phyloP scores from a whole-genome alignment of 2,113 vertebrate genomes.

The Lepus europaeus region DNA sequence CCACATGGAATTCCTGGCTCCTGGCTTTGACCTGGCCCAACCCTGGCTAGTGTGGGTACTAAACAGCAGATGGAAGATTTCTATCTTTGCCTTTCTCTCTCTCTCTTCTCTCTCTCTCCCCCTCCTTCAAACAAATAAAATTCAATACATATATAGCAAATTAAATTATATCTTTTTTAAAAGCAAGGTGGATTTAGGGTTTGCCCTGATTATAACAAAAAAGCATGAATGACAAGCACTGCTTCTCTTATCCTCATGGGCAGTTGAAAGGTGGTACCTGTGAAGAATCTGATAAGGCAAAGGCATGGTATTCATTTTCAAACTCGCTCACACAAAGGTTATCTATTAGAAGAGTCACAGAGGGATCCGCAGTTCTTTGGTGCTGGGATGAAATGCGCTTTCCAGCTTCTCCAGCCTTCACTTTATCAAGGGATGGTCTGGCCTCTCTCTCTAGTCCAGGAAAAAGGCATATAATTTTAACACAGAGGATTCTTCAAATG shows the following conservation, averaged over 20 bases:
- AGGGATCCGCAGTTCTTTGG: slow-evolving; percentile 50
- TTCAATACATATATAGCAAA: too few relatives aligned
- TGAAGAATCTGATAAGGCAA: slow-evolving; percentile 42
- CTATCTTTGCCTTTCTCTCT: too few relatives aligned
- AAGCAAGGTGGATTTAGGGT: background rate
- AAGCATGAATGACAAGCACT: background rate
- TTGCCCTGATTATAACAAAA: slow-evolving; percentile 35
- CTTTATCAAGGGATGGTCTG: slow-evolving; percentile 65
- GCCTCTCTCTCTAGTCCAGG: slow-evolving; percentile 25
- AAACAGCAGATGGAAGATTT: too few relatives aligned
- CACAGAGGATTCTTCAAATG: slow-evolving; percentile 74
- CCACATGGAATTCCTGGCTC: too few relatives aligned
- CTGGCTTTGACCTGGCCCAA: too few relatives aligned
- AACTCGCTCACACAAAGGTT: slow-evolving; percentile 57
- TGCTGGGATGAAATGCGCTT: slow-evolving; percentile 40
- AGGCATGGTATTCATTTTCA: slow-evolving; percentile 62
- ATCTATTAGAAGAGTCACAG: slow-evolving; percentile 53
- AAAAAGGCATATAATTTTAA: slow-evolving; percentile 62
- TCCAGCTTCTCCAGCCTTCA: slow-evolving; percentile 42
- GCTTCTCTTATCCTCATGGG: background rate
- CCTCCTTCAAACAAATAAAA: too few relatives aligned
- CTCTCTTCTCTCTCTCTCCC: too few relatives aligned
- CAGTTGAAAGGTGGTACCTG: background rate
- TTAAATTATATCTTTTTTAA: too few relatives aligned
- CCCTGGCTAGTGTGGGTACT: too few relatives aligned